Percentiles rank a stretch among this genome's conserved stretches.
Conservation (phyloP, 2,797 vertebrate genomes). For the Oreochromis grahami region DNA sequence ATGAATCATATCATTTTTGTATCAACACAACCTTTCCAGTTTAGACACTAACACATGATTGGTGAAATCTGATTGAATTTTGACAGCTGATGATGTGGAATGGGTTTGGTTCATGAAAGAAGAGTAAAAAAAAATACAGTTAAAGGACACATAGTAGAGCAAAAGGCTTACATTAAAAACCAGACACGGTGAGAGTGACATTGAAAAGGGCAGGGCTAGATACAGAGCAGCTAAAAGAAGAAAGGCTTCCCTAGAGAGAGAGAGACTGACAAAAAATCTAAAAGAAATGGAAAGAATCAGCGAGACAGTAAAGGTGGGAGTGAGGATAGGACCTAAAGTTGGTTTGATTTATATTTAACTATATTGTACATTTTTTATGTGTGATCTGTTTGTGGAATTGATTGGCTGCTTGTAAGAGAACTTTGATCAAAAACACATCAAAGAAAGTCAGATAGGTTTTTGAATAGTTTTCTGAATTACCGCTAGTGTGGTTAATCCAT, state of each 20-base stretch:
- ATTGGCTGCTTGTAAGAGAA: not conserved
- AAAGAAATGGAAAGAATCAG: slow-evolving; percentile 13
- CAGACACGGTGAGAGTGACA: slow-evolving; percentile 41
- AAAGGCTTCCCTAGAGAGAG: slow-evolving; percentile 51
- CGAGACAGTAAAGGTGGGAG: not conserved
- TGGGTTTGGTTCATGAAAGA: not conserved
- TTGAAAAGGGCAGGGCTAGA: slow-evolving; percentile 61
- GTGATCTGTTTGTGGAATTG: not conserved
- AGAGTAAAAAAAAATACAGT: not conserved
- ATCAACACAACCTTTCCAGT: not conserved
- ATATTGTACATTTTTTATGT: not conserved
- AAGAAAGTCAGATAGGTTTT: not conserved
- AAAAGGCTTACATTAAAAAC: slow-evolving; percentile 30
- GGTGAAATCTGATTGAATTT: not conserved
- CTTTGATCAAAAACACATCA: not conserved
- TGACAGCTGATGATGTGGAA: not conserved
- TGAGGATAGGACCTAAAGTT: not conserved
- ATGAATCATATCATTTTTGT: not conserved
- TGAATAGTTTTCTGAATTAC: not conserved
- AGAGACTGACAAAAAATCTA: slow-evolving; percentile 29
- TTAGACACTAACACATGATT: not conserved
- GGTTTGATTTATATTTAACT: not conserved
- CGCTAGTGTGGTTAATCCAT: not conserved
- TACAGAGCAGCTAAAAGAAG: slow-evolving; percentile 60
- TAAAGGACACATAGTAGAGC: not conserved